A percentile compares a stretch with the other conserved stretches of the same genome.
phyloP scores from a whole-genome alignment of 2,888 invertebrate species.

The Glaucopsyche alexis region DNA sequence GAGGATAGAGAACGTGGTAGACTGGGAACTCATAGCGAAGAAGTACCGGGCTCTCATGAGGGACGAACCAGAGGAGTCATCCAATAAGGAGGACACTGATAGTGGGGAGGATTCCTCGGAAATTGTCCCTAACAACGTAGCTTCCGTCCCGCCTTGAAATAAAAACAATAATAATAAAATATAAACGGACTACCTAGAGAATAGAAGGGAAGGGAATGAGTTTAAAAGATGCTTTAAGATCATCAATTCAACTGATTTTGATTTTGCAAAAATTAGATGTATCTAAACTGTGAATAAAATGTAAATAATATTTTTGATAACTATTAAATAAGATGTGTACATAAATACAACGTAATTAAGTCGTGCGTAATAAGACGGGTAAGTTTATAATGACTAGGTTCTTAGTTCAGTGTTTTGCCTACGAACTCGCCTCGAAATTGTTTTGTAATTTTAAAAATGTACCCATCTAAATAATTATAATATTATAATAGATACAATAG shows the following conservation, averaged over 20 bases:
- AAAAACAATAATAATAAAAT: not conserved
- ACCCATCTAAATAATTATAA: too few species aligned
- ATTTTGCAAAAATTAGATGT: not conserved
- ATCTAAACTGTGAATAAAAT: constrained; percentile 1
- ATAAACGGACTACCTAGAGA: not conserved
- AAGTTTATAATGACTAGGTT: not conserved
- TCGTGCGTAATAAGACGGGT: not conserved
- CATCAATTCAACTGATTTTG: not conserved
- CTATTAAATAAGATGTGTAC: not conserved
- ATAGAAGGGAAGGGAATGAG: not conserved
- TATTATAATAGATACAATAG: too few species aligned
- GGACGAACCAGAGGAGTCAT: constrained; percentile 66
- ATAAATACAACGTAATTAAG: not conserved
- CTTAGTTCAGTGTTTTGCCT: not conserved
- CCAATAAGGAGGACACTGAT: constrained; percentile 65
- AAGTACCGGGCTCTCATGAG: constrained; percentile 88
- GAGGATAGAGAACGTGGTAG: constrained; percentile 92
- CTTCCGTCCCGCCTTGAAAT: constrained; percentile 63
- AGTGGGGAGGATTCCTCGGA: constrained; percentile 68
- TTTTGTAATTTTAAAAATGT: too few species aligned
- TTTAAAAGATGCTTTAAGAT: not conserved
- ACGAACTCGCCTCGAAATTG: not conserved
- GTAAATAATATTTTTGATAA: constrained; percentile 19
- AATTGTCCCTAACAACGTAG: constrained; percentile 66
- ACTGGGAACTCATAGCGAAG: constrained; percentile 94